phyloP scores from a whole-genome alignment of 1,140 invertebrate species.

The Hylaeus volcanicus region DNA sequence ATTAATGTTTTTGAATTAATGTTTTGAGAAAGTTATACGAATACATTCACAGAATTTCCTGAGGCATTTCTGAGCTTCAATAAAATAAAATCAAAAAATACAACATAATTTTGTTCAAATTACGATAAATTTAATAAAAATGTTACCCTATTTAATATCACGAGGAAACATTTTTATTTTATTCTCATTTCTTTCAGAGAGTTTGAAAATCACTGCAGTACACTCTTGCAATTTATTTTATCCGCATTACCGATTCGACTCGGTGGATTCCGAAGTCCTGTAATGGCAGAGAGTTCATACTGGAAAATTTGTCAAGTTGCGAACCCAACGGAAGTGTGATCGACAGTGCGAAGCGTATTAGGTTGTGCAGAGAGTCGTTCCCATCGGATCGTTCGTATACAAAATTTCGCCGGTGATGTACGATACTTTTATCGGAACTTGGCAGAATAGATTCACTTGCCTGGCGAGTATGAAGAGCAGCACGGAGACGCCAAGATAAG shows the following conservation, averaged over 20 bases:
- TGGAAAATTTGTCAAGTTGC: neutral
- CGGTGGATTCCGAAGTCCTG: neutral
- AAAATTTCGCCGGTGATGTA: conserved; percentile 10
- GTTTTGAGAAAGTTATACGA: too few species aligned
- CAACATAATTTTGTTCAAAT: too few species aligned
- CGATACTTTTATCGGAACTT: conserved; percentile 45
- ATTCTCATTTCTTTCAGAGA: too few species aligned
- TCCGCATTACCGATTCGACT: neutral
- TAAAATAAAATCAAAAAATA: too few species aligned
- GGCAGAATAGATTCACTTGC: conserved; percentile 81
- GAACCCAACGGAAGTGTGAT: neutral
- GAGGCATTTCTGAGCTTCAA: too few species aligned
- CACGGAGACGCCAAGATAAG: conserved; percentile 95
- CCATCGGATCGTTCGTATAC: neutral
- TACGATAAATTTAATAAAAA: too few species aligned
- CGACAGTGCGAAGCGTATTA: neutral
- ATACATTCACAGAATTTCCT: too few species aligned
- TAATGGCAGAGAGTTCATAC: neutral
- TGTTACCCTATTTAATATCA: too few species aligned
- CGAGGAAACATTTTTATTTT: too few species aligned
- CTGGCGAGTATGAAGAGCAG: conserved; percentile 96
- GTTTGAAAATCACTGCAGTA: too few species aligned
- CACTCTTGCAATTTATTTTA: neutral
- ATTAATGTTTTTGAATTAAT: too few species aligned
- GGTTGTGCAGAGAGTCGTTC: neutral